Evolutionary conservation across 2,113 vertebrate genomes (phyloP).

Genomic region (Chamaea fasciata): DNA sequence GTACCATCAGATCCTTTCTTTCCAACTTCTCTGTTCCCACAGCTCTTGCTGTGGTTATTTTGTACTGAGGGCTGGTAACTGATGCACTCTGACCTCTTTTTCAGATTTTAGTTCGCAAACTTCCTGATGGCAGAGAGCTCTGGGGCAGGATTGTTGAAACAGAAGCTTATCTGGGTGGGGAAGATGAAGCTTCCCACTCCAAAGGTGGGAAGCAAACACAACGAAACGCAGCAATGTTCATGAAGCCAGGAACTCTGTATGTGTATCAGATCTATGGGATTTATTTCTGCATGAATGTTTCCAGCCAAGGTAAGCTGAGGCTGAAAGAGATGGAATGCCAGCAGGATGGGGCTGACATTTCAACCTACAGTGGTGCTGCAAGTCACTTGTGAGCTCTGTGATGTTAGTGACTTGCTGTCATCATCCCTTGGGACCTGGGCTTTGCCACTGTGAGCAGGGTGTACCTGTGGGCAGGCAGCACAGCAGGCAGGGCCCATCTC

Average conservation of each 20-base stretch:
- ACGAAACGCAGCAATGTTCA: constrained; percentile 92
- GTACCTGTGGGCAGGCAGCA: neutral
- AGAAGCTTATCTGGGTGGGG: constrained; percentile 91
- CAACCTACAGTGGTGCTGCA: neutral
- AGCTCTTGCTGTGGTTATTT: neutral
- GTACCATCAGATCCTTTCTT: neutral
- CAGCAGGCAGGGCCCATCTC: neutral
- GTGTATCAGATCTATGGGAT: constrained; percentile 93
- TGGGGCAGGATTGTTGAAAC: constrained; percentile 91
- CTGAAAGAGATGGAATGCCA: neutral
- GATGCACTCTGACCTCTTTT: constrained; percentile 13
- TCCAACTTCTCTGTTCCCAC: neutral
- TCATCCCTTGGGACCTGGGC: neutral
- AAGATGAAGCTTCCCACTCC: constrained; percentile 92
- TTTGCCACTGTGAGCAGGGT: neutral
- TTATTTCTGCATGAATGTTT: constrained; percentile 93
- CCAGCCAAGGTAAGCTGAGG: constrained; percentile 84
- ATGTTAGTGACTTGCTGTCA: neutral
- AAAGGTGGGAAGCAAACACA: constrained; percentile 87
- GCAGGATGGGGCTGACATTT: neutral
- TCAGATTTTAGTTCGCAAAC: constrained; percentile 85
- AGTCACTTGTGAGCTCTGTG: neutral
- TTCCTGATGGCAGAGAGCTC: constrained; percentile 81
- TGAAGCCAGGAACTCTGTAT: constrained; percentile 92
- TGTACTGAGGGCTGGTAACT: neutral